Evolutionary conservation across 2,113 vertebrate species (phyloP).

Genomic region (Grus americana): DNA sequence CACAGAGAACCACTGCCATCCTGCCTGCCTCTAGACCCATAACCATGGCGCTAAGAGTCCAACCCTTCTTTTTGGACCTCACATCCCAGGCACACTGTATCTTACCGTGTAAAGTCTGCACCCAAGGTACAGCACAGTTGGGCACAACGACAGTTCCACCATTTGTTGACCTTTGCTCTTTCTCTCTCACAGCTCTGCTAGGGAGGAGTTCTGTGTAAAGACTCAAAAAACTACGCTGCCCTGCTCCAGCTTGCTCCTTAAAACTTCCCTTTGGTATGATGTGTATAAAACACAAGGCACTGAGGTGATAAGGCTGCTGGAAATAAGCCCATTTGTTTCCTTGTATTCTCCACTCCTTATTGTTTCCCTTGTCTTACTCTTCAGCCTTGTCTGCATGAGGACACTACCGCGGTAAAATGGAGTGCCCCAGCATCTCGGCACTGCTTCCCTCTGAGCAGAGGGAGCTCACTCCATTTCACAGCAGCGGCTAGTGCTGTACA

Average conservation of each 20-base stretch:
- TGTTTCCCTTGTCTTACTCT: not conserved
- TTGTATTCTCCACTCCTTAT: not conserved
- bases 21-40: not conserved
- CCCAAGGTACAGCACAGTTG: not conserved
- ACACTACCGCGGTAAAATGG: not conserved
- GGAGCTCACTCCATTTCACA: rapidly evolving
- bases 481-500: not conserved
- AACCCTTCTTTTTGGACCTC: not conserved
- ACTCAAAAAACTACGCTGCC: not conserved
- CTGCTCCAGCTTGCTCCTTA: not conserved
- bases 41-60: not conserved
- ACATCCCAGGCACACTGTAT: not conserved
- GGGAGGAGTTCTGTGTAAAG: not conserved
- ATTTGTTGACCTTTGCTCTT: not conserved
- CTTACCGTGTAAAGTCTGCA: not conserved
- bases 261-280: not conserved
- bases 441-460: not conserved
- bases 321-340: not conserved
- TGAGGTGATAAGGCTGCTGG: not conserved
- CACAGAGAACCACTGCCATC: not conserved
- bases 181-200: not conserved
- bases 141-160: not conserved
- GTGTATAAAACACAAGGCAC: not conserved
- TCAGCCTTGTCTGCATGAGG: not conserved
- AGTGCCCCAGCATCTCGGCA: not conserved